A percentile compares a stretch with the other conserved stretches of the same genome.
These are phyloP conservation scores for Coracopsis vasa DNA, from an alignment of 2,113 vertebrate genomes.

Conservation along the genomic window DNA sequence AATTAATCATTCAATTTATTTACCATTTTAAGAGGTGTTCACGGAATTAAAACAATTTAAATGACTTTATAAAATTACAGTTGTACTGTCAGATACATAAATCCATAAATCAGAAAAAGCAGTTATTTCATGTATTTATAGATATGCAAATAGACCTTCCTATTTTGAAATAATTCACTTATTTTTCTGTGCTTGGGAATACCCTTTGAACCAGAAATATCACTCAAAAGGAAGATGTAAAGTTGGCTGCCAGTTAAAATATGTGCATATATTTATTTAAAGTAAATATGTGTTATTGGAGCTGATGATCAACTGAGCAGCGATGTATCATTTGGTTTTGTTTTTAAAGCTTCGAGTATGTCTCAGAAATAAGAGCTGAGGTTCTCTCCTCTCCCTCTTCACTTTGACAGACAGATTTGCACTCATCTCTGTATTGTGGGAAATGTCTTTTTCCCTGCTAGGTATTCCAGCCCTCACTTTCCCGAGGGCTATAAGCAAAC, in stretches of 20 bases:
- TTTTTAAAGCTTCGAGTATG: background rate
- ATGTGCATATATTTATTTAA: background rate
- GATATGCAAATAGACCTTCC: background rate
- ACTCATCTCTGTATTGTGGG: background rate
- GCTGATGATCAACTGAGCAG: background rate
- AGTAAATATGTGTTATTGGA: background rate
- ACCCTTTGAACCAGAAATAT: background rate
- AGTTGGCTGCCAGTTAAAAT: background rate
- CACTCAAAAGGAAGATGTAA: background rate
- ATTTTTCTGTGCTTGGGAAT: background rate
- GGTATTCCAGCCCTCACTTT: background rate
- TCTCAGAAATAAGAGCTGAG: background rate
- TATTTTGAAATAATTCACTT: background rate
- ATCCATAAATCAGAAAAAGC: background rate
- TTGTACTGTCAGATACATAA: background rate
- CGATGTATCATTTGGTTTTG: background rate
- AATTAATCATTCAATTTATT: background rate
- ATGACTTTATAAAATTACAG: background rate
- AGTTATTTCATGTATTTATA: background rate
- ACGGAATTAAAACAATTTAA: background rate
- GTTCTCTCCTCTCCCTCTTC: background rate
- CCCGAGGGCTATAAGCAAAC: fast-evolving
- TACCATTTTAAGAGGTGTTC: background rate
- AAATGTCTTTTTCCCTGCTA: background rate
- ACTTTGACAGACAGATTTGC: background rate